phyloP scores from a whole-genome alignment of 2,888 invertebrate species.

The Ophonus ardosiacus region DNA sequence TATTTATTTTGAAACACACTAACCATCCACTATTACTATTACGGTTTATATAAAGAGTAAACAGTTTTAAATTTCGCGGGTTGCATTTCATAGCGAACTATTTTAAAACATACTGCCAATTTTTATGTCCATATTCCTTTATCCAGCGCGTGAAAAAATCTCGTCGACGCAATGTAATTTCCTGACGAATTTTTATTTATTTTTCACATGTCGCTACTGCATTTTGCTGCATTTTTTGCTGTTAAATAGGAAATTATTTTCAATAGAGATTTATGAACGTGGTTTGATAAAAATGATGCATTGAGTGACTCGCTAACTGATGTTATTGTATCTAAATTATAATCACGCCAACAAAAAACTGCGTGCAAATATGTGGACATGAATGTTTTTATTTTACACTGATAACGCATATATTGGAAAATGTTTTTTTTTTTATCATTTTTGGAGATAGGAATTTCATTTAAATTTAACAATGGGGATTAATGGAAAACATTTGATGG shows the following conservation, averaged over 20 bases:
- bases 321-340: conserved; percentile 57
- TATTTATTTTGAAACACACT: no score
- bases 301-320: conserved; percentile 45
- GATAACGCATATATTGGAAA: conserved; percentile 21
- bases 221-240: conserved; percentile 43
- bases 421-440: conserved; percentile 29
- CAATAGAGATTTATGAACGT: conserved; percentile 57
- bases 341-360: conserved; percentile 39
- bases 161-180: conserved; percentile 24
- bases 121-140: neutral
- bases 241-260: conserved; percentile 60
- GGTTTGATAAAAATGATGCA: conserved; percentile 51
- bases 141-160: conserved; percentile 14
- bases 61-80: no score
- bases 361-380: neutral
- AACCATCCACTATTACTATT: no score
- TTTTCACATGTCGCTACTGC: conserved; percentile 17
- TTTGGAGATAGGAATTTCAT: conserved; percentile 37
- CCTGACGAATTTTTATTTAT: conserved; percentile 32
- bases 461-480: conserved; percentile 27
- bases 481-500: neutral
- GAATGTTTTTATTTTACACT: neutral
- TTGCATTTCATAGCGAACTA: no score
- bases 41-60: no score
- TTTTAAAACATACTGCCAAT: no score